A percentile compares a stretch with the other conserved stretches of the same genome.
phyloP scores from a whole-genome alignment of 2,797 vertebrate genomes.

The Lagorchestes hirsutus region DNA sequence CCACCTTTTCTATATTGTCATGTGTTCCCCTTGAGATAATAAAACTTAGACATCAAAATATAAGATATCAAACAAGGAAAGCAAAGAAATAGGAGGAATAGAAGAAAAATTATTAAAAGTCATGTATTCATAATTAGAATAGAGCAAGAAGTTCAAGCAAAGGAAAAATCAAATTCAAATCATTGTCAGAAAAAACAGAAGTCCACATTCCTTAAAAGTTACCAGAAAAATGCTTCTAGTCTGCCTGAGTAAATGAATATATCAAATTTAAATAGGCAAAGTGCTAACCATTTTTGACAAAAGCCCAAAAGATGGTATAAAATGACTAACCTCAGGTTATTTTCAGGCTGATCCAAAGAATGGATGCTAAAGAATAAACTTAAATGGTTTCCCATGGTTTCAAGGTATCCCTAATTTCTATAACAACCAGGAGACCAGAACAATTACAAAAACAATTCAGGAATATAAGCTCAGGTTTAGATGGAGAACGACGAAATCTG shows the following conservation, averaged over 20 bases:
- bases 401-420: not conserved
- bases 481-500: not conserved
- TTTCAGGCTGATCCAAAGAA: not conserved
- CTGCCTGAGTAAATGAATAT: not conserved
- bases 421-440: not conserved
- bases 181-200: not conserved
- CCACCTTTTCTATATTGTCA: not conserved
- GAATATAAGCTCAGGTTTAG: not conserved
- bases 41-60: not conserved
- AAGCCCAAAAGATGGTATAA: not conserved
- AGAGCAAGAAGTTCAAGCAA: not conserved
- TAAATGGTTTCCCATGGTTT: not conserved
- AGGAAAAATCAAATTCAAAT: not conserved
- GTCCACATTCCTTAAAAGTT: not conserved
- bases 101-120: not conserved
- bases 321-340: not conserved
- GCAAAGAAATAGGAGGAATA: not conserved
- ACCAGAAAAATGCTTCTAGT: not conserved
- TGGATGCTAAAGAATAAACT: not conserved
- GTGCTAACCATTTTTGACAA: not conserved
- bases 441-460: not conserved
- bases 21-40: not conserved
- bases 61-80: not conserved
- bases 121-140: not conserved
- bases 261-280: not conserved